phyloP scores from a whole-genome alignment of 2,113 vertebrate species.

The Rallus limicola region DNA sequence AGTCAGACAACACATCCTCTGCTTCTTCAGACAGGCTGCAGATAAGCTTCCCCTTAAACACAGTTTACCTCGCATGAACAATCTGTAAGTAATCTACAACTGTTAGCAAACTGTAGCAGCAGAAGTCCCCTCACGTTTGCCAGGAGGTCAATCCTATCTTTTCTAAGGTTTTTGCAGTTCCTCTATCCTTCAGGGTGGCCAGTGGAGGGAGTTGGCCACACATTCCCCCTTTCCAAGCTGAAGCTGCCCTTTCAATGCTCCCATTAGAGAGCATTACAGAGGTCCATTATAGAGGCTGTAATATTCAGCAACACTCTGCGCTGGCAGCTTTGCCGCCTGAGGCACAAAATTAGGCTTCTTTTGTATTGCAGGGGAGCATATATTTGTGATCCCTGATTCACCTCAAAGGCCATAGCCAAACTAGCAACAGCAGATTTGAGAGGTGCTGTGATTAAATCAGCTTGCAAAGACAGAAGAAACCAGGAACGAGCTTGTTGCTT shows the following conservation, averaged over 20 bases:
- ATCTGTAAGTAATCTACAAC: not conserved
- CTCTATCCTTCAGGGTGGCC: not conserved
- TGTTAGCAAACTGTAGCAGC: not conserved
- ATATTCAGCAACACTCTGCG: not conserved
- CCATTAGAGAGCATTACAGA: not conserved
- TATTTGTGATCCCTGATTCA: not conserved
- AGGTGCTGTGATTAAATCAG: not conserved
- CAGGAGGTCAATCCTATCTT: not conserved
- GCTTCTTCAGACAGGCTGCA: not conserved
- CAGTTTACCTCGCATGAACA: not conserved
- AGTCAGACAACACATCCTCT: not conserved
- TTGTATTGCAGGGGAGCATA: not conserved
- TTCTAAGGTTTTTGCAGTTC: not conserved
- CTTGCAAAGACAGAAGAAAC: not conserved
- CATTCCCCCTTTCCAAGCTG: not conserved
- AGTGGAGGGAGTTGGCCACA: not conserved
- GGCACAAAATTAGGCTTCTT: not conserved
- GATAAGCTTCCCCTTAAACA: not conserved
- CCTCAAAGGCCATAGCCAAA: not conserved
- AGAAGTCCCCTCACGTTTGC: not conserved
- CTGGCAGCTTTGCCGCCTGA: not conserved
- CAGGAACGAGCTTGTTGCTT: not conserved
- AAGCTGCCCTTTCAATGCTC: not conserved
- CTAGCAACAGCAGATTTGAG: not conserved
- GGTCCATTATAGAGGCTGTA: not conserved